Evolutionary conservation across 2,888 invertebrate genomes (phyloP), one percentile per base, ranked within the genome.

Genomic region (Parnassius glacialis): DNA sequence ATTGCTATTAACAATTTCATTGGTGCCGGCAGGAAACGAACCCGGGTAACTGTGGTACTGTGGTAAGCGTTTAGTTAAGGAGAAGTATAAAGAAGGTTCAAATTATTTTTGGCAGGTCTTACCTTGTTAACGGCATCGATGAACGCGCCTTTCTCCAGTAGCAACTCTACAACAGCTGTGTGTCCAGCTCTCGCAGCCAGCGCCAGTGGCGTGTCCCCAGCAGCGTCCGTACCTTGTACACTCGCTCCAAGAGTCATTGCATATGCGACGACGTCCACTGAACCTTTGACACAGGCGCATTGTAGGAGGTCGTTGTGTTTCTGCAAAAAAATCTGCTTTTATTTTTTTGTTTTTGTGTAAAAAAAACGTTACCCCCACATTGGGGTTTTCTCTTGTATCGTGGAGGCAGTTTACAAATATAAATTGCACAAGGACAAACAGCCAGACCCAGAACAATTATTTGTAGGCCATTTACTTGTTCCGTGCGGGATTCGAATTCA

Each of bases 171-270:
- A 16, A 95, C 93, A 25, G 92, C 84, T 0, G 93, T 87, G 80
- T 96, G 94, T 0, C 96, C 96, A 43, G 94, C 94, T 54, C 94
- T 92, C 1, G 96, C 94, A 0, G 96, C 96, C 64, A 95, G 93
- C 71, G 96, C 95, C 10, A 97, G 92, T 0, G 96, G 94, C 2
- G 95, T 95, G 75, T 95, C 94, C 1, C 95, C 95, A 41, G 94
- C 94, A 65, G 92, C 91, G 78, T 96, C 96, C 20, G 88, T 84
- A 10, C 93, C 93, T 68, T 95, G 94, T 47, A 95, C 85, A 41
- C 92, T 92, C 64, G 95, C 94, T 58, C 95, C 90, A 59, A 96
- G 90, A 62, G 94, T 94, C 68, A 95, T 90, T 25, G 93, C 87
- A 67, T 87, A 90, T 55, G 72, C 80, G 0, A 86, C 86, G 41